phyloP scores from a whole-genome alignment of 2,888 invertebrate species.

The Chrysomela aeneicollis region DNA sequence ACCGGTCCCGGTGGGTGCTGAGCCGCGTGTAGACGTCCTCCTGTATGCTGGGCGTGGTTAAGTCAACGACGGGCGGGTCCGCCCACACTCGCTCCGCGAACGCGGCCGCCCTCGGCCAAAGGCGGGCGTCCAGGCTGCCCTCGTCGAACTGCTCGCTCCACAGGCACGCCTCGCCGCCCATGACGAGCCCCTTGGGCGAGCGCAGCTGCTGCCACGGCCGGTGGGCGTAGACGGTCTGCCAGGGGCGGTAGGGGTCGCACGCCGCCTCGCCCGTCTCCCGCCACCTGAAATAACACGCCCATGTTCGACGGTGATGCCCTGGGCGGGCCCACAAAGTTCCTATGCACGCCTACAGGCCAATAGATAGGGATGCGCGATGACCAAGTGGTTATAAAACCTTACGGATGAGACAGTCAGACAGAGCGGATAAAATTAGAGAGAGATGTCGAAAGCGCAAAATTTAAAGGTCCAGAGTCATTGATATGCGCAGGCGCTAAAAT shows the following conservation, averaged over 20 bases:
- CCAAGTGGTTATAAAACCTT: too few relatives aligned
- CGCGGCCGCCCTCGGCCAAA: conserved; percentile 86
- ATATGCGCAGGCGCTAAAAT: too few relatives aligned
- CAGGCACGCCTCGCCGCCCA: conserved; percentile 83
- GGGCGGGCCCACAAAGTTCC: too few relatives aligned
- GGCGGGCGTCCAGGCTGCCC: conserved; percentile 76
- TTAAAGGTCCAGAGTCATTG: too few relatives aligned
- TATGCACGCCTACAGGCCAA: too few relatives aligned
- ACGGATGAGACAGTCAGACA: too few relatives aligned
- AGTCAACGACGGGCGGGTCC: conserved; percentile 62
- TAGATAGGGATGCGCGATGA: too few relatives aligned
- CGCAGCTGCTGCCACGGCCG: conserved; percentile 73
- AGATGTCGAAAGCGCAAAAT: too few relatives aligned
- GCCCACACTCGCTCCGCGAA: conserved; percentile 83
- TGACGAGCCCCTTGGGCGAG: conserved; percentile 60
- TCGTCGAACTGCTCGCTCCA: conserved; percentile 87
- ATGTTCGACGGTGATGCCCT: too few relatives aligned
- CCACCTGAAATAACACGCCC: conserved; percentile 73
- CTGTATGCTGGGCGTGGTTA: conserved; percentile 61
- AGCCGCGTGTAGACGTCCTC: conserved; percentile 74
- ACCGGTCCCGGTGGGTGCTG: conserved; percentile 71
- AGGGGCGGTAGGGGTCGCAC: conserved; percentile 86
- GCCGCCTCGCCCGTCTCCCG: conserved; percentile 83
- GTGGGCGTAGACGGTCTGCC: conserved; percentile 88
- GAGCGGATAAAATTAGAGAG: too few relatives aligned